A percentile compares a stretch with the other conserved stretches of the same genome.
Conservation (phyloP, 2,797 vertebrate genomes). For the Chanos chanos region DNA sequence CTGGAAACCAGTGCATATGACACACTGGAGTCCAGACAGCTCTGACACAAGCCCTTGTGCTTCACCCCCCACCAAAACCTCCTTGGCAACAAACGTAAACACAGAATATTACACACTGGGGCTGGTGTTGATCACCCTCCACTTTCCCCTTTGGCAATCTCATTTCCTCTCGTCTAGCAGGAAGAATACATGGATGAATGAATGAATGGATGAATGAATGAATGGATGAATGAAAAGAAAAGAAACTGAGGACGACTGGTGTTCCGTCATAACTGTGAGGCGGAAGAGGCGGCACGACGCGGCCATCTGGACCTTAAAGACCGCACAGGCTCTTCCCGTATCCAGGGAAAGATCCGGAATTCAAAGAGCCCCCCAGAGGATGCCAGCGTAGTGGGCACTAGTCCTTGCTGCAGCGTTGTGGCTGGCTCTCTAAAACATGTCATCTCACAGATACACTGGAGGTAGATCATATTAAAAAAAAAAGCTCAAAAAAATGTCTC, state of each 20-base stretch:
- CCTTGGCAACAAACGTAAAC: constrained; percentile 45
- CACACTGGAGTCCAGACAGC: constrained; percentile 36
- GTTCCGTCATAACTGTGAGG: constrained; percentile 44
- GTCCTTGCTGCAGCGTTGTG: too few species aligned
- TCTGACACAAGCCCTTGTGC: constrained; percentile 40
- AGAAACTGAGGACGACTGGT: constrained; percentile 25
- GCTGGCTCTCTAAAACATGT: too few species aligned
- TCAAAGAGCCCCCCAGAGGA: too few species aligned
- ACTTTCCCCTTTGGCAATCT: constrained; percentile 8
- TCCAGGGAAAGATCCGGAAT: too few species aligned
- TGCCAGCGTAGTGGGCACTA: too few species aligned
- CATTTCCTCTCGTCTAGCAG: constrained; percentile 30
- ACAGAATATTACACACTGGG: constrained; percentile 32
- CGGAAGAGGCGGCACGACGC: constrained; percentile 47
- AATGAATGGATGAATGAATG: too few species aligned
- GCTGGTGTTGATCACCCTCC: constrained; percentile 39
- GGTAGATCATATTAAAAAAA: too few species aligned
- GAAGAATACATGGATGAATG: too few species aligned
- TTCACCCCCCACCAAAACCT: constrained; percentile 35
- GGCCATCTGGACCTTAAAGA: constrained; percentile 53
- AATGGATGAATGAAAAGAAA: too few species aligned
- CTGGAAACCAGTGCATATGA: constrained; percentile 45
- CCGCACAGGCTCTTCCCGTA: too few species aligned
- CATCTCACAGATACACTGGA: too few species aligned
- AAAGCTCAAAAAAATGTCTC: too few species aligned